Conservation (phyloP, 2,113 vertebrate species). For the Indri indri region DNA sequence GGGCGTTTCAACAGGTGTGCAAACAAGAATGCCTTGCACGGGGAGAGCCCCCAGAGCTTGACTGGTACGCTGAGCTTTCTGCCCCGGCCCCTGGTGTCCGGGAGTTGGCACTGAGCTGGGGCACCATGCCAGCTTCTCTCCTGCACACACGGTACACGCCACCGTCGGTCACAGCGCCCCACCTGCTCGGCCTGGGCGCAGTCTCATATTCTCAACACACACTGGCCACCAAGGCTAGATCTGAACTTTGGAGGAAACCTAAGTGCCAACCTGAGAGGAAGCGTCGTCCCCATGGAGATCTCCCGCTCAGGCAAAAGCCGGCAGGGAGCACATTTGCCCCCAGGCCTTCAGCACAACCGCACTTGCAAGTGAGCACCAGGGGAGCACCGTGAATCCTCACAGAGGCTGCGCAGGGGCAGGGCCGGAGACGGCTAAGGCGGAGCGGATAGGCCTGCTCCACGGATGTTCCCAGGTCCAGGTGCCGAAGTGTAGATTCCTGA, state of each 20-base stretch:
- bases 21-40: rapidly evolving
- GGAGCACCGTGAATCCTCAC: background rate
- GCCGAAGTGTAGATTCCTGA: background rate
- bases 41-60: too few species aligned
- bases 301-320: background rate
- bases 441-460: rapidly evolving
- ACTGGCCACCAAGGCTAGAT: background rate
- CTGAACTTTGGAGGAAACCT: background rate
- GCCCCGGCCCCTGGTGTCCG: background rate
- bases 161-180: rapidly evolving
- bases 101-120: background rate
- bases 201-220: too few species aligned
- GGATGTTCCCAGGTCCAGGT: too few species aligned
- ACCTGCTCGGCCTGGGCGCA: background rate
- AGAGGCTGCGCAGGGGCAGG: background rate
- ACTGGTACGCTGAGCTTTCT: background rate
- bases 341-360: rapidly evolving
- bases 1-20: rapidly evolving
- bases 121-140: background rate
- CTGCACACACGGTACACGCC: background rate
- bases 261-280: background rate
- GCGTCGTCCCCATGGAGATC: background rate
- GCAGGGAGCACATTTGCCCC: background rate
- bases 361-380: background rate
- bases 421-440: background rate